Base-by-base conservation (phyloP, 1,140 invertebrate genomes). In the Teleopsis dalmanni region DNA sequence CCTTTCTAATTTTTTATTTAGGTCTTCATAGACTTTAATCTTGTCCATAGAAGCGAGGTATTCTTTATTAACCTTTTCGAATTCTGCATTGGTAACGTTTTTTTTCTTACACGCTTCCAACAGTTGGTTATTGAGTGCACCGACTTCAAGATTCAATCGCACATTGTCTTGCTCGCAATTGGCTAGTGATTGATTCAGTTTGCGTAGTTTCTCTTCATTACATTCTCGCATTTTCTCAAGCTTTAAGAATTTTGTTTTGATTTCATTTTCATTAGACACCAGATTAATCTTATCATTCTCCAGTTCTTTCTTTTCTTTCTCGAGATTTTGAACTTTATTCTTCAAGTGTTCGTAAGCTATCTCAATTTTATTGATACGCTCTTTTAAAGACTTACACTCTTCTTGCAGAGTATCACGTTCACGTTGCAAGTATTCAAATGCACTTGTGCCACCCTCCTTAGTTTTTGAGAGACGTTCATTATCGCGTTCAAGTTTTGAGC, bases 101-200 rank as follows among this genome's bases (percentile, higher is more conserved):
- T 18, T 33, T n/a, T n/a, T n/a, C n/a, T n/a, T n/a, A n/a, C n/a
- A n/a, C 33, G 35, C 6, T 41, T 47, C n/a, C 19, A 46, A 35
- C 4, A 51, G 36, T n/a, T 59, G 37, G 0, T 48, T 53, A 34
- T 61, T 61, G 1, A 62, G 51, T 10, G 46, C 48, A 19, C 56
- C 59, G 11, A 62, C 47, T 42, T 65, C 59, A 8, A 48, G 40
- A 25, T 50, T 53, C 8, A 65, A 47, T 2, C 27, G 37, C 11
- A 55, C 49, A 22, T 57, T 57, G 13, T 40, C 26, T 16, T 40
- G 34, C 25, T 53, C 52, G 11, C 33, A n/a, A 22, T 47, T 21
- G 11, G 59, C 54, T 7, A 48, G 16, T 1, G 42, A 14, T 5
- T 42, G 26, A 14, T 33, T 22, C 9, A 54, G 19, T 33, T 54